Conservation (phyloP, 1,140 invertebrate genomes). For the Brachionus plicatilis region DNA sequence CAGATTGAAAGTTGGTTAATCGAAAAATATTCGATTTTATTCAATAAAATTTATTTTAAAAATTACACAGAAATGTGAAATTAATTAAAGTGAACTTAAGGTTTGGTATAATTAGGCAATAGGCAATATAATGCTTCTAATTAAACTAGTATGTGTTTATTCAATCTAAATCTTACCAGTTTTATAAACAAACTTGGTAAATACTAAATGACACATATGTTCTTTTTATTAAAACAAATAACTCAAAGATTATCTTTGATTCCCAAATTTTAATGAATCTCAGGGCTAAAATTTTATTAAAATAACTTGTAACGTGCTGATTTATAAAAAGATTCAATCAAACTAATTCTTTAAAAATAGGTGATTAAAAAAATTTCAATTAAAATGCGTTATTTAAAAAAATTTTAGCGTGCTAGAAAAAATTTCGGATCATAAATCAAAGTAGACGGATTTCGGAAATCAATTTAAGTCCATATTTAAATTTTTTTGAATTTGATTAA, state of each 20-base stretch:
- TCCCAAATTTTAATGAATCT: slow-evolving; percentile 17
- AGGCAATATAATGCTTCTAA: not conserved
- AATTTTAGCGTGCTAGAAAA: not conserved
- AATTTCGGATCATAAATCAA: not conserved
- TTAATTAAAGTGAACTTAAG: slow-evolving; percentile 28
- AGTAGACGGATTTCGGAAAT: not conserved
- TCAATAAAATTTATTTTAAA: not conserved
- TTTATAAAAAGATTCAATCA: not conserved
- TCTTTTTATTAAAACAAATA: not conserved
- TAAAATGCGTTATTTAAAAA: not conserved
- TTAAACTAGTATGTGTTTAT: not conserved
- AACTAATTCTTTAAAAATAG: not conserved
- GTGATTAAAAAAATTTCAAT: not conserved
- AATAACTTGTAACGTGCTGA: not conserved
- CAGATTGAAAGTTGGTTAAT: not conserved
- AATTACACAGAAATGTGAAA: slow-evolving; percentile 1
- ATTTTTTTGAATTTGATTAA: not conserved
- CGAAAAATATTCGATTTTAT: not conserved
- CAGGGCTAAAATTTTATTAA: not conserved
- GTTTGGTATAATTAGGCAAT: not conserved
- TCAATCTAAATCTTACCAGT: not conserved
- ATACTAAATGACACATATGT: slow-evolving; percentile 34
- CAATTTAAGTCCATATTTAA: not conserved
- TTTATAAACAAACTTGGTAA: not conserved
- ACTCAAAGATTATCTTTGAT: not conserved